A percentile compares a stretch with the other conserved stretches of the same genome.
Evolutionary conservation across 2,113 vertebrate species (phyloP).

Genomic region (Laticauda colubrina): DNA sequence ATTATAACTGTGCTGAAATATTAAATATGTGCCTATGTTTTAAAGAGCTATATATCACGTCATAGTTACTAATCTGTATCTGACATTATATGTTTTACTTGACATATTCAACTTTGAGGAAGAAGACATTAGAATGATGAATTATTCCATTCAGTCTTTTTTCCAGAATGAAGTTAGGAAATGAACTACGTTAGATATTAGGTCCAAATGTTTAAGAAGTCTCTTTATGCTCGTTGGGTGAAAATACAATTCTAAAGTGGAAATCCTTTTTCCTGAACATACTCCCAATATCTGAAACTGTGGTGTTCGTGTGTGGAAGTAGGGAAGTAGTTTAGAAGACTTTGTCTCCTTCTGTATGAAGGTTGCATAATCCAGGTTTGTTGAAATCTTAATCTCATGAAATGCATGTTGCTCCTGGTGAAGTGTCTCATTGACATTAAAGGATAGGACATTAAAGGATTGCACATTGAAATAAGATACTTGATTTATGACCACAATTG

Average conservation of each 20-base stretch:
- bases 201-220: conserved; percentile 11
- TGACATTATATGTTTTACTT: conserved; percentile 38
- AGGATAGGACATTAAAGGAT: background rate
- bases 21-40: conserved; percentile 39
- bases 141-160: conserved; percentile 28
- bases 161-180: conserved; percentile 31
- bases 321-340: conserved; percentile 17
- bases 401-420: background rate
- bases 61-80: conserved; percentile 24
- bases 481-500: background rate
- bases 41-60: conserved; percentile 25
- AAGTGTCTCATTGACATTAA: background rate
- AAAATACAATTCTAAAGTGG: background rate
- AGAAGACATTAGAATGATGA: background rate
- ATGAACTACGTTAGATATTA: conserved; percentile 12
- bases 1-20: conserved; percentile 46
- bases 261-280: too few relatives aligned
- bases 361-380: background rate
- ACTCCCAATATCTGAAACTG: background rate
- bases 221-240: background rate
- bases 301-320: background rate
- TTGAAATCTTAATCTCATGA: background rate
- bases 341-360: conserved; percentile 7
- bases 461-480: background rate
- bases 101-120: conserved; percentile 27